These are phyloP conservation scores for Drosophila imparisetae DNA, from an alignment of 2,888 invertebrate species.

Conservation along the genomic window DNA sequence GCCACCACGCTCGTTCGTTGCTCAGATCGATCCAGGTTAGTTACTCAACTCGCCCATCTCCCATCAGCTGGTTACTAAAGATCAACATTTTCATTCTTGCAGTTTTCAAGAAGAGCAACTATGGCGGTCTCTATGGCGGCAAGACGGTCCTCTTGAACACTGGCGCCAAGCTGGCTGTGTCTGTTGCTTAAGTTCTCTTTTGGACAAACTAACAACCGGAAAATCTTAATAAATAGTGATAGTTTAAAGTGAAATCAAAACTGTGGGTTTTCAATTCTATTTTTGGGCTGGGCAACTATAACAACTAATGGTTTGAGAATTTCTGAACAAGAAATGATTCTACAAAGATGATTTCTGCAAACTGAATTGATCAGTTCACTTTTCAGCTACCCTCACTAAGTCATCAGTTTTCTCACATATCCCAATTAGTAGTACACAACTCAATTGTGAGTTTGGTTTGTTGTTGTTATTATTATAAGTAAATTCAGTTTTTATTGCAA, in stretches of 20 bases:
- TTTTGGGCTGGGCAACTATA: neutral
- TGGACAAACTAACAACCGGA: constrained; percentile 17
- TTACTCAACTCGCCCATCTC: constrained; percentile 5
- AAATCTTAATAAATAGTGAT: constrained; percentile 75
- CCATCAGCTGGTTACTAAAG: constrained; percentile 22
- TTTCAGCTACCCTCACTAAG: neutral
- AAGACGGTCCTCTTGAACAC: constrained; percentile 57
- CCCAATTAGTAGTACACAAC: constrained; percentile 35
- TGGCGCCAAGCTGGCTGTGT: constrained; percentile 70
- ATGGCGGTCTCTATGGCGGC: constrained; percentile 63
- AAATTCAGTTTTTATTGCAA: constrained; percentile 74
- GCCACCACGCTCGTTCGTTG: constrained; percentile 82
- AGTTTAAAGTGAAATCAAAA: constrained; percentile 45
- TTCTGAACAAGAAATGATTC: neutral
- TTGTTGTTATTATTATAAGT: constrained; percentile 57
- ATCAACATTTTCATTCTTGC: neutral
- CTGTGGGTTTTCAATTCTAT: constrained; percentile 16
- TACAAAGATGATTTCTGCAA: neutral
- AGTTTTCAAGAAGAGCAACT: constrained; percentile 74
- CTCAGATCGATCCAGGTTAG: constrained; percentile 82
- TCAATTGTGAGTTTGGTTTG: constrained; percentile 12
- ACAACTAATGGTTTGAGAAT: neutral
- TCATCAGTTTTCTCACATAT: neutral
- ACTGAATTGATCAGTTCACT: neutral
- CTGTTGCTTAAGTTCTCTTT: constrained; percentile 62